Percentiles rank a stretch among this genome's conserved stretches.
phyloP scores from a whole-genome alignment of 2,113 vertebrate genomes.

The Lampris megalopsis region DNA sequence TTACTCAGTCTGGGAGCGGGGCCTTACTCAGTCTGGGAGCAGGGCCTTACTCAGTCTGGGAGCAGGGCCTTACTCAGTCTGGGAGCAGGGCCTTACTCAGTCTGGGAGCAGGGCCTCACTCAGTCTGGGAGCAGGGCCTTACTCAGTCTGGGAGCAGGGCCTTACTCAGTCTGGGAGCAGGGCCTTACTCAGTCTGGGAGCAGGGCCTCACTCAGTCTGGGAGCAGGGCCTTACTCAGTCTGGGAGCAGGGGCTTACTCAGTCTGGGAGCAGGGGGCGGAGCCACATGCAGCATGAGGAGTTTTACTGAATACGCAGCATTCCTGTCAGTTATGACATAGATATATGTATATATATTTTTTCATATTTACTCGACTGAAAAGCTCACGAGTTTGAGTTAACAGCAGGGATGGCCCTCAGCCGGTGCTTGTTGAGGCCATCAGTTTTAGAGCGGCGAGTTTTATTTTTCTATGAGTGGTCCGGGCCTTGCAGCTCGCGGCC shows the following conservation, averaged over 20 bases:
- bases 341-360: slow-evolving; percentile 53
- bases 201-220: no score
- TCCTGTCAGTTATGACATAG: not conserved
- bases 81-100: no score
- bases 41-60: no score
- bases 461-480: slow-evolving; percentile 9
- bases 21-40: no score
- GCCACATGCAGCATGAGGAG: slow-evolving; percentile 49
- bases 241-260: not conserved
- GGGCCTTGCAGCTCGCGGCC: not conserved
- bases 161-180: no score
- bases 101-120: not conserved
- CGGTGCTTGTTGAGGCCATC: slow-evolving; percentile 8
- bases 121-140: slow-evolving; percentile 19
- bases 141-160: not conserved
- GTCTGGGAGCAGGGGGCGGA: slow-evolving; percentile 42
- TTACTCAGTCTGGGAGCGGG: not conserved
- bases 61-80: no score
- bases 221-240: no score
- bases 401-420: slow-evolving; percentile 14
- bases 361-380: slow-evolving; percentile 48
- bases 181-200: no score
- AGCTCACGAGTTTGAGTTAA: slow-evolving; percentile 56
- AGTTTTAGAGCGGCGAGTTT: slow-evolving; percentile 5
- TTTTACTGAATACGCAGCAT: slow-evolving; percentile 44